Evolutionary conservation across 35 echinoderm and acorn worm species (phyloP).

Genomic region (Eucidaris tribuloides): DNA sequence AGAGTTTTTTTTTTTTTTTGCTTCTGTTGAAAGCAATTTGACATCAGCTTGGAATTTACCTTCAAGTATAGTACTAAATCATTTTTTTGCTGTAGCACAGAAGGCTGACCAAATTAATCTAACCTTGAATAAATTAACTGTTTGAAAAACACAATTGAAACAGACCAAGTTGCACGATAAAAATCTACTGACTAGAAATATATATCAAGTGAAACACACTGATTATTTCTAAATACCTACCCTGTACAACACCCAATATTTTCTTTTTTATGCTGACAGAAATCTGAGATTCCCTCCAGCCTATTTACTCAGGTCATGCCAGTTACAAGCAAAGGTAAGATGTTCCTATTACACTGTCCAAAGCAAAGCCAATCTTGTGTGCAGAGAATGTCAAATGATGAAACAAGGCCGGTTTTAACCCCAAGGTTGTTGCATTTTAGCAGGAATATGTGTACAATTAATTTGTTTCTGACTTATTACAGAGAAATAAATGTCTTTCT

Average conservation of each 20-base stretch:
- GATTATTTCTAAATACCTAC: too few relatives aligned
- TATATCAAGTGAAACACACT: too few relatives aligned
- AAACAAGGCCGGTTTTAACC: not conserved
- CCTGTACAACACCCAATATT: not conserved
- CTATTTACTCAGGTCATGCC: slow-evolving; percentile 9
- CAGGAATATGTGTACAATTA: not conserved
- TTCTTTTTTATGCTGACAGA: not conserved
- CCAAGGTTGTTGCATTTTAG: not conserved
- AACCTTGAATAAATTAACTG: too few relatives aligned
- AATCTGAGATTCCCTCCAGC: slow-evolving; percentile 5
- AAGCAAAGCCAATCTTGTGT: not conserved
- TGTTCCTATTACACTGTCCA: not conserved
- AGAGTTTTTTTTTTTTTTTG: too few relatives aligned
- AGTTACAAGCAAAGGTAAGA: not conserved
- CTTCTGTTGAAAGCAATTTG: too few relatives aligned
- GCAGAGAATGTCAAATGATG: not conserved
- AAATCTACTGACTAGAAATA: too few relatives aligned
- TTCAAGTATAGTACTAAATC: too few relatives aligned
- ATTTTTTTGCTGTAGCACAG: too few relatives aligned
- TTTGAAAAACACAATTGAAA: too few relatives aligned
- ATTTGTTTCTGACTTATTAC: not conserved
- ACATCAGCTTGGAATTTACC: too few relatives aligned
- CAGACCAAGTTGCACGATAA: too few relatives aligned
- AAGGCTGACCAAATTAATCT: too few relatives aligned
- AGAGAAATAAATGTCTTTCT: not conserved